phyloP scores from a whole-genome alignment of 2,797 vertebrate species.

The Danio choprae region DNA sequence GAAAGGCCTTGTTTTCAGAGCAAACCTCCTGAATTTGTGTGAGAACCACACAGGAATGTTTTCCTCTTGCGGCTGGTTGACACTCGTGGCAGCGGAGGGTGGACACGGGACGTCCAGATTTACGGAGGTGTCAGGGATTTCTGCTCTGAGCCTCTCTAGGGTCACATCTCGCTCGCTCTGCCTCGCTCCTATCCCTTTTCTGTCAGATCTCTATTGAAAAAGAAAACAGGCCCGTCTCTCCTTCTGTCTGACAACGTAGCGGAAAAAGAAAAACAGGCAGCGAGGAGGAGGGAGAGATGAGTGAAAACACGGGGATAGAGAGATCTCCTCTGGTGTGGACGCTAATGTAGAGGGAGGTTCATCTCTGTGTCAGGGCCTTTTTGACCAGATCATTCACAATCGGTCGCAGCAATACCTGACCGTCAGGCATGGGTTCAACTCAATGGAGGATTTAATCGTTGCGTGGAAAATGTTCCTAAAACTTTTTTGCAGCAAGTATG shows the following conservation, averaged over 20 bases:
- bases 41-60: slow-evolving; percentile 77
- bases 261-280: slow-evolving; percentile 55
- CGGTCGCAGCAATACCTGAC: slow-evolving; percentile 30
- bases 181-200: slow-evolving; percentile 34
- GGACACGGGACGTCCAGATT: slow-evolving; percentile 58
- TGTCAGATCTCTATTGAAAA: slow-evolving; percentile 53
- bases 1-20: slow-evolving; percentile 63
- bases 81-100: slow-evolving; percentile 68
- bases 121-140: slow-evolving; percentile 63
- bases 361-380: slow-evolving; percentile 30
- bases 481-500: slow-evolving; percentile 2
- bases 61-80: slow-evolving; percentile 81
- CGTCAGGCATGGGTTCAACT: slow-evolving; percentile 37
- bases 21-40: slow-evolving; percentile 61
- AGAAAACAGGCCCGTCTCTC: slow-evolving; percentile 54
- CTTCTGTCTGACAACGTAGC: slow-evolving; percentile 50
- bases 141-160: slow-evolving; percentile 60
- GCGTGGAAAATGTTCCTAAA: slow-evolving; percentile 44
- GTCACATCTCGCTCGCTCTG: slow-evolving; percentile 49
- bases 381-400: slow-evolving; percentile 43
- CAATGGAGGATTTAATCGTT: slow-evolving; percentile 41
- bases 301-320: slow-evolving; percentile 57
- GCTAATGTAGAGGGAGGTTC: slow-evolving; percentile 63
- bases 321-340: slow-evolving; percentile 70
- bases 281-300: slow-evolving; percentile 34